Base-by-base conservation (phyloP, 2,113 vertebrate species). In the Gymnorhina tibicen region DNA sequence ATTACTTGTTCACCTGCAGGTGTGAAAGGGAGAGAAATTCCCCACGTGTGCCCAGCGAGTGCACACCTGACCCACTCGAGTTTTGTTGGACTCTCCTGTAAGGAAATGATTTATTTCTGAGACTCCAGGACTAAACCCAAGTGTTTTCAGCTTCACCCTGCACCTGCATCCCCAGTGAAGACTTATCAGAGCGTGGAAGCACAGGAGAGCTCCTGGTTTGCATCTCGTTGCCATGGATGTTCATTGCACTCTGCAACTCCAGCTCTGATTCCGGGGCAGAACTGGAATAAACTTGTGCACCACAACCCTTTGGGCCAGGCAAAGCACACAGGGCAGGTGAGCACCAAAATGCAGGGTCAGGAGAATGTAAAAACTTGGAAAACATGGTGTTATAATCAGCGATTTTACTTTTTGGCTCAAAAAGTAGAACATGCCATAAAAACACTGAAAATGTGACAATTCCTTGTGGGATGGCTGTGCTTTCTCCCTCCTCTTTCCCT, bases 371-470 rank as follows among this genome's bases (percentile, higher is more conserved):
- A 62, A 28, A 26, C 6, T 11, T 4, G 10, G 64, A 27, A 46
- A 18, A n/a, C 2, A 16, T 0, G 1, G 17, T 8, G 16, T 8
- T 74, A 9, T 3, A 58, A 44, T 13, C 35, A 16, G 19, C 32
- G 11, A 6, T n/a, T 68, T 30, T 5, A 8, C 9, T 49, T 35
- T 47, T 22, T 33, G 4, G 14, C 27, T 62, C 2, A 26, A 41
- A 55, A 52, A 39, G 6, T 12, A 23, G 33, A 37, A 15, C 3
- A 13, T 11, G 11, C 10, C n/a, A 50, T 23, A 27, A 53, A 50
- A 46, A 2, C 27, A 16, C 42, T 18, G 33, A 28, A 66, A 69
- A 59, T 10, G 10, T 6, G 7, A 17, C 3, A 49, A 7, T 85
- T 67, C 70, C 16, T 75, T 13, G 2, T 27, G 60, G 41, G 9